Evolutionary conservation across 2,888 invertebrate species (phyloP), one percentile per base, ranked within the genome.

Genomic region (Hololepta plana): DNA sequence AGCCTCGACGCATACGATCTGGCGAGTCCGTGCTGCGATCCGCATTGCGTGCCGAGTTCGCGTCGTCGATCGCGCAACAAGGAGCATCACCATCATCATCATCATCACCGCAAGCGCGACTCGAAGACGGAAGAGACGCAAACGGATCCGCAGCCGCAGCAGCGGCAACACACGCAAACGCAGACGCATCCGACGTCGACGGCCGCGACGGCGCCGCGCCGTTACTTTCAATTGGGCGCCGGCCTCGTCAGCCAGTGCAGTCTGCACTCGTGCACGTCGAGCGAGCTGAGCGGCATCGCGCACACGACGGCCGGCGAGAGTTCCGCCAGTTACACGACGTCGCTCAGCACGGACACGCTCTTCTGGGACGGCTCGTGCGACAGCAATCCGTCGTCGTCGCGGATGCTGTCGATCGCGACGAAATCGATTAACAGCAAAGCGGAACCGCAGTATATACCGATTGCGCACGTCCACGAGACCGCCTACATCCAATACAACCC

Each of bases 1-100:
- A 84, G 81, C 42, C 57, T 84, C 27, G 84, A 84, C 47, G 84
- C 82, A 3, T 85, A 85, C 39, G 84, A 84, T 46, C 56, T 84
- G 24, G 84, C 84, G 1, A 80, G 81, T 45, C 80, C 82, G 1
- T 84, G 84, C 45, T 84, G 84, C 48, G 80, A 82, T 48, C 76
- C 82, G 0, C 76, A 81, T 38, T 85, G 82, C 46, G 80, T 84
- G 24, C 82, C 84, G 3, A 69, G 70, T 28, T 55, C 48, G 9
- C 46, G 60, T 10, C 44, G 64, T 17, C 48, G 63, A 12, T 54
- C 60, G 19, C 59, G 59, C 36, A 60, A 61, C 21, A 73, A 74
- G 44, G 72, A 72, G 39, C 66, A 67, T 31, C 60, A 63, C 23
- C n/a, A n/a, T n/a, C n/a, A n/a, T n/a, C n/a, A n/a, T n/a, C n/a